phyloP scores from a whole-genome alignment of 2,797 vertebrate species.

The Dromococcyx pavoninus region DNA sequence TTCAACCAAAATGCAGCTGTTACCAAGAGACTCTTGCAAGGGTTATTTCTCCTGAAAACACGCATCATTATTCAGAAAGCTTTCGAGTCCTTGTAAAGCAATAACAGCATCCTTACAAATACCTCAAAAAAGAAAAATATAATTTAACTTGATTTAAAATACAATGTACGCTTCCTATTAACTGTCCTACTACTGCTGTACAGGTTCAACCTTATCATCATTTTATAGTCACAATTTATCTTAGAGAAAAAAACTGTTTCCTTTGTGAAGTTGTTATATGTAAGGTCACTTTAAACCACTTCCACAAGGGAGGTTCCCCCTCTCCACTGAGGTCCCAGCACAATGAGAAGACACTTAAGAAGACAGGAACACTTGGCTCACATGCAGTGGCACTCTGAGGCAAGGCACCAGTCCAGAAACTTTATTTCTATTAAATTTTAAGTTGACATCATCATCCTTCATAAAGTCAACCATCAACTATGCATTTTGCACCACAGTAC shows the following conservation, averaged over 20 bases:
- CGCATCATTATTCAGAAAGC: neutral
- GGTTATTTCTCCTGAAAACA: neutral
- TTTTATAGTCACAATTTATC: neutral
- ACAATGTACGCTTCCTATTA: accelerated
- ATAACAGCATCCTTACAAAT: neutral
- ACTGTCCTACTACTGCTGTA: neutral
- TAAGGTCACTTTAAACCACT: neutral
- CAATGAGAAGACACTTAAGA: neutral
- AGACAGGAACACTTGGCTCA: neutral
- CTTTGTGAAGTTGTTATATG: neutral
- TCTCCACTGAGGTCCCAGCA: accelerated
- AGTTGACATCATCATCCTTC: neutral
- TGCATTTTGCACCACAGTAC: accelerated
- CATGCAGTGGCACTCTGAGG: neutral
- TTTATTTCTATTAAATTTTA: neutral
- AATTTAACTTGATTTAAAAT: neutral
- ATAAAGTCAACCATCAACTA: neutral
- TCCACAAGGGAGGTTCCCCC: neutral
- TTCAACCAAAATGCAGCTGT: neutral
- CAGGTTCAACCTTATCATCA: neutral
- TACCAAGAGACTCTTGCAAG: neutral
- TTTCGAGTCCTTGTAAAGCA: neutral
- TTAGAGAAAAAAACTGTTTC: neutral
- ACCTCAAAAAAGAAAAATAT: neutral
- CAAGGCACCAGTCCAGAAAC: neutral